Base-by-base conservation (phyloP, 1,140 invertebrate genomes). In the Penaeus chinensis region DNA sequence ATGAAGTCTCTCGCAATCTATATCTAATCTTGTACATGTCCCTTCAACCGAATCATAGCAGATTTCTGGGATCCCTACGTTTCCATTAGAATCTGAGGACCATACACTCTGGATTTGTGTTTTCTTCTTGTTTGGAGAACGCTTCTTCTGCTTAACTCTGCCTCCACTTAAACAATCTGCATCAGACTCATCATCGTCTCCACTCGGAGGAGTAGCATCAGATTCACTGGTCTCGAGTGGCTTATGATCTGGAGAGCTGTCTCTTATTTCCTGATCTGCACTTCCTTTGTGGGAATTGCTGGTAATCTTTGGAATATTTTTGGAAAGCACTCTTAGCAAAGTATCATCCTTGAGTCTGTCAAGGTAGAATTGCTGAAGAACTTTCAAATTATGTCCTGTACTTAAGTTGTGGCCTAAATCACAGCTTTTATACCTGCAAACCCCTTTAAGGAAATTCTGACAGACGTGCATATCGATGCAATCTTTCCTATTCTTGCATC, bases 41-140 rank as follows among this genome's bases (percentile, higher is more conserved):
- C 76, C 22, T 42, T 78, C 76, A 10, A 78, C 76, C 4, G 76
- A 78, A 32, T 78, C 19, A 42, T 27, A 78, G 32, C 76, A 78
- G 37, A 78, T 78, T 42, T 78, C 76, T n/a, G 22, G 32, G 10
- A 78, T 78, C 22, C 10, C 47, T n/a, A 78, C 76, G 11, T 78
- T 32, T 78, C 76, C 76, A 20, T 78, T 0, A 27, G 22, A 78
- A 27, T 78, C 76, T n/a, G 32, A 8, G 20, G 76, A n/a, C 76
- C 76, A 78, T 22, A n/a, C 32, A 32, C 13, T 78, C 47, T 32
- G 18, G 37, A 8, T 78, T 47, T n/a, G 47, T 13, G 11, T n/a
- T 27, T 27, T 37, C 22, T 20, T 47, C 4, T n/a, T 47, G 8
- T 7, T 42, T 42, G 37, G 37, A 42, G 37, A 42, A 42, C 3